Evolutionary conservation across 1,140 invertebrate genomes (phyloP).

Genomic region (Meloidogyne floridensis): DNA sequence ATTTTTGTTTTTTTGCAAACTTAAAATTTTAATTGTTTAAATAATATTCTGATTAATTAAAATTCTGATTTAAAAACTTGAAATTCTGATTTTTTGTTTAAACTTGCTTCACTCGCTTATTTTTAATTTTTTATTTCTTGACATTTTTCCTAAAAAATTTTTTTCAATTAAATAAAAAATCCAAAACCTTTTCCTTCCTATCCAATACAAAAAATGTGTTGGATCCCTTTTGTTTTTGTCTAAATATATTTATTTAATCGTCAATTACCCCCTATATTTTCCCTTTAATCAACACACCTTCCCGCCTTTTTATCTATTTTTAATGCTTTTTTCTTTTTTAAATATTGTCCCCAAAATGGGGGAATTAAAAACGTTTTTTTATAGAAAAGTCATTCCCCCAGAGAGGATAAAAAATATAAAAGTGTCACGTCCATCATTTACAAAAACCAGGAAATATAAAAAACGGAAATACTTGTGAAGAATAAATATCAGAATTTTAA

Average conservation of each 20-base stretch:
- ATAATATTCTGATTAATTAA: no score
- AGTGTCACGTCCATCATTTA: not conserved
- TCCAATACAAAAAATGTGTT: not conserved
- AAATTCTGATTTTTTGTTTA: no score
- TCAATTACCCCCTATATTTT: not conserved
- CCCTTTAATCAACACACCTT: constrained; percentile 6
- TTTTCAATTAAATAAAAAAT: not conserved
- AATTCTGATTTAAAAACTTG: no score
- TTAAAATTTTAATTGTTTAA: no score
- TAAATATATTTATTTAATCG: not conserved
- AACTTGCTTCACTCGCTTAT: not conserved
- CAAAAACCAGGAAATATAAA: constrained; percentile 5
- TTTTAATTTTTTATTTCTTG: not conserved
- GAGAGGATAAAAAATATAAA: not conserved
- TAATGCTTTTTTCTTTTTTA: not conserved
- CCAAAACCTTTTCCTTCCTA: not conserved
- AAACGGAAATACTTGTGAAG: not conserved
- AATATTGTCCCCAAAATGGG: not conserved
- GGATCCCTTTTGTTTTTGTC: not conserved
- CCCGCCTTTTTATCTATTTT: constrained; percentile 4
- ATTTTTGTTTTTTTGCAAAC: no score
- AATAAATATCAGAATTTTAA: not conserved
- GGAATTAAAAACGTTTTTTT: not conserved
- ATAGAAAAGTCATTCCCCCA: not conserved
- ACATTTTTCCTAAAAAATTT: not conserved